Evolutionary conservation across 2,888 invertebrate genomes (phyloP).

Genomic region (Dysmachus trigonus): DNA sequence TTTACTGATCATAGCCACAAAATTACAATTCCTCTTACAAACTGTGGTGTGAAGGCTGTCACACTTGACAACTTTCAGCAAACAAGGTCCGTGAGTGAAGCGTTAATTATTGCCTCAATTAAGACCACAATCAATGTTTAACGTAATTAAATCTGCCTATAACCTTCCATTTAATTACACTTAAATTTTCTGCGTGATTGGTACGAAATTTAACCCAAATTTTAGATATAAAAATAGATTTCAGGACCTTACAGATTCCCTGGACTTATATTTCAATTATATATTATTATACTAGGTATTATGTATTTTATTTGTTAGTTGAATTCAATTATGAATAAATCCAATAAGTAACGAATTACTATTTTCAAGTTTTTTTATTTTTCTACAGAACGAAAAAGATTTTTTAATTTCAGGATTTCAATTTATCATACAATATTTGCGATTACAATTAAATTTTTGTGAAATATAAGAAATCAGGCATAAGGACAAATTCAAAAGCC

Average conservation of each 20-base stretch:
- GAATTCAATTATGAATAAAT: too few relatives aligned
- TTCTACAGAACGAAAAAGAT: background rate
- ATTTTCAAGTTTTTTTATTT: too few relatives aligned
- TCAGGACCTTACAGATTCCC: background rate
- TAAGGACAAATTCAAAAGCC: too few relatives aligned
- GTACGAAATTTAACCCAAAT: background rate
- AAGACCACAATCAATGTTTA: background rate
- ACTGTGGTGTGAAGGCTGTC: background rate
- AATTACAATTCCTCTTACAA: background rate
- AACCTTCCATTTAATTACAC: background rate
- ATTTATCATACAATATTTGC: too few relatives aligned
- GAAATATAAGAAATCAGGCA: too few relatives aligned
- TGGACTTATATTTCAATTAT: too few relatives aligned
- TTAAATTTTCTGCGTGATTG: background rate
- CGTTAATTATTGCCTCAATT: conserved; percentile 6
- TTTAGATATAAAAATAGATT: background rate
- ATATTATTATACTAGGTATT: too few relatives aligned
- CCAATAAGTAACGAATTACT: too few relatives aligned
- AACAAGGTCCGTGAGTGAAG: conserved; percentile 2
- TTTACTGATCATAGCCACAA: background rate
- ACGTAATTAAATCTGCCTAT: background rate
- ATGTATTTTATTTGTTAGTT: too few relatives aligned
- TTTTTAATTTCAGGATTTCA: background rate
- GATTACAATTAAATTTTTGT: too few relatives aligned
- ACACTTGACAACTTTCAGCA: background rate